Evolutionary conservation across 2,113 vertebrate species (phyloP).

Genomic region (Falco punctatus): DNA sequence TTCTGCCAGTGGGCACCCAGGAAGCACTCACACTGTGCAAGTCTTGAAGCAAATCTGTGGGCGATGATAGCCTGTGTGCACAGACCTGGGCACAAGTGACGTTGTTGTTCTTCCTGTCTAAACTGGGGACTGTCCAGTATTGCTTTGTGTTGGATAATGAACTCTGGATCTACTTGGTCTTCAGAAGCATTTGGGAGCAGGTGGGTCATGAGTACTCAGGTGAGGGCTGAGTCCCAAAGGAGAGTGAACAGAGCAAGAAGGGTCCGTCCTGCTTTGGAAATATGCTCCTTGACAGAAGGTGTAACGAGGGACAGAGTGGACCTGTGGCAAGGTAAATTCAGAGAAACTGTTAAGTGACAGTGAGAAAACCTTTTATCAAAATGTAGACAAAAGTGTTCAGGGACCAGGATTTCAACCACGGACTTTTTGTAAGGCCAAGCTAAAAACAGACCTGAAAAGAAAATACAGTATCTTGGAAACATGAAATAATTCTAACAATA

Average conservation of each 20-base stretch:
- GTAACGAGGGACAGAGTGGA: background rate
- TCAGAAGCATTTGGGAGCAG: background rate
- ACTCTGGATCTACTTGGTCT: background rate
- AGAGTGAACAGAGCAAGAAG: background rate
- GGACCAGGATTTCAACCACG: background rate
- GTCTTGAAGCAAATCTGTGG: background rate
- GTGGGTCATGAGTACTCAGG: background rate
- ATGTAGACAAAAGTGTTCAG: background rate
- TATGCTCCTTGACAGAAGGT: background rate
- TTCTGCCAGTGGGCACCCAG: fast-evolving
- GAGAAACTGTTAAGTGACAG: background rate
- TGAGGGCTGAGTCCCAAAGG: background rate
- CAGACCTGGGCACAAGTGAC: background rate
- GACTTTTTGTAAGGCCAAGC: background rate
- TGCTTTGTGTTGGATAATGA: background rate
- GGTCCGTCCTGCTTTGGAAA: background rate
- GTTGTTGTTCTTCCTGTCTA: background rate
- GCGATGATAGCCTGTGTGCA: background rate
- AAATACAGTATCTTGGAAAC: background rate
- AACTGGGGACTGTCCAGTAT: background rate
- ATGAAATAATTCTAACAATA: background rate
- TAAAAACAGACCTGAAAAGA: constrained; percentile 17
- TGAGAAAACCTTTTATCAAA: background rate
- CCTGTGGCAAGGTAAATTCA: background rate
- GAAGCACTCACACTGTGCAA: background rate